Evolutionary conservation across 2,797 vertebrate genomes (phyloP), one percentile per base, ranked within the genome.

Genomic region (Anguilla megastoma): DNA sequence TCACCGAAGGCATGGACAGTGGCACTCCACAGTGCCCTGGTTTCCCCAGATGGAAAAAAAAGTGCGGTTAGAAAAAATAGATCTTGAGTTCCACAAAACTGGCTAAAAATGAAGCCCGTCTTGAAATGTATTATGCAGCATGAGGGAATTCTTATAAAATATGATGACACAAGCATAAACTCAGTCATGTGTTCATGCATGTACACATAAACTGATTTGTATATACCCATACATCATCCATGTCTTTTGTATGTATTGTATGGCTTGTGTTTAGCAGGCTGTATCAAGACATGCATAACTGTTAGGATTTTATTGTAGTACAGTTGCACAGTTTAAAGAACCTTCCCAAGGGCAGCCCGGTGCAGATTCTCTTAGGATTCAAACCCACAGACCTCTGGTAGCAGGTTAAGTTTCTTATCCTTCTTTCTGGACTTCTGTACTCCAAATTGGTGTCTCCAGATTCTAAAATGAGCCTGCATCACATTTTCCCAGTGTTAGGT

Each of bases 41-140:
- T 94, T 91, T 91, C 94, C 41, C 91, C 94, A 94, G 92, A 95
- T 95, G 95, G 95, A 92, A 71, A 92, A 91, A 92, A 94, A 92
- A 94, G 9, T 69, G 63, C 1, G 24, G 24, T 69, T 69, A 69
- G 24, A 69, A 69, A 89, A 94, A 96, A 96, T 94, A 95, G 88
- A 94, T 92, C 94, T 93, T 89, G 88, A 91, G 90, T 89, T 91
- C 93, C 93, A 91, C 83, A 54, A 88, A 74, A 74, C 66, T 85
- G 83, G 63, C 83, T 48, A 60, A 76, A 52, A 41, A 66, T 48
- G 30, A 85, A 84, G 36, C 33, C 83, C 24, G 33, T 18, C 50
- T 45, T 45, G 14, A 79, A 79, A 79, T 79, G 54, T 18, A 33
- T 56, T 87, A 63, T 45, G n/a, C 60, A 84, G 10, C 60, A 52